These are phyloP conservation scores for Toxostoma redivivum DNA, from an alignment of 2,113 vertebrate genomes.

Conservation along the genomic window DNA sequence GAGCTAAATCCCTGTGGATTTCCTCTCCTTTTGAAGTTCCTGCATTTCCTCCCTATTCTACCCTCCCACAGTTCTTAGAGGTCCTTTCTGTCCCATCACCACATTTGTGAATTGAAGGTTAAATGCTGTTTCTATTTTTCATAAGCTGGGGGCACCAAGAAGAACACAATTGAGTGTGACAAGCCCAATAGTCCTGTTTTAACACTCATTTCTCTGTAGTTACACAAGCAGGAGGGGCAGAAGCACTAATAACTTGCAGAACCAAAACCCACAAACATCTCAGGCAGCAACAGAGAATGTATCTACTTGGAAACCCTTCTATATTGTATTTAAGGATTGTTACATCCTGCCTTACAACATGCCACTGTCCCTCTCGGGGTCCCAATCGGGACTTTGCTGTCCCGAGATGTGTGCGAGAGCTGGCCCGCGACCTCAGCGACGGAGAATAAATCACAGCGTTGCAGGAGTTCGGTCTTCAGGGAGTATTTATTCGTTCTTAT, in stretches of 20 bases:
- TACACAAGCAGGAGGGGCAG: background rate
- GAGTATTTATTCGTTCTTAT: too few species aligned
- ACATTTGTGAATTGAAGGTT: background rate
- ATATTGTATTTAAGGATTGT: background rate
- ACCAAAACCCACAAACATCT: background rate
- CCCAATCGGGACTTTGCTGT: too few species aligned
- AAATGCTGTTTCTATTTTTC: background rate
- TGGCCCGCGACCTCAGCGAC: too few species aligned
- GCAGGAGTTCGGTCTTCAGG: too few species aligned
- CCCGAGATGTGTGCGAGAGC: too few species aligned
- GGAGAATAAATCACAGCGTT: too few species aligned
- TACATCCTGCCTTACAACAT: background rate
- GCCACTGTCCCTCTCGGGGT: too few species aligned
- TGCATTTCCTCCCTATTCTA: background rate
- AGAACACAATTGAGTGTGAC: background rate
- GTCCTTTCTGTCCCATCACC: background rate
- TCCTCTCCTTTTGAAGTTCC: background rate
- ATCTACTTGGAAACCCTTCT: background rate
- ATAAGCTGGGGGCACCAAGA: background rate
- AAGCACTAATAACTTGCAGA: background rate
- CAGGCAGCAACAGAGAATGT: background rate
- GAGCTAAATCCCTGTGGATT: background rate
- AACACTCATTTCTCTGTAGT: background rate
- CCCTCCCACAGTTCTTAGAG: background rate
- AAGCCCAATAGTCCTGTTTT: background rate